Conservation (phyloP, 1,140 invertebrate genomes). For the Diplogasteroides magnus region DNA sequence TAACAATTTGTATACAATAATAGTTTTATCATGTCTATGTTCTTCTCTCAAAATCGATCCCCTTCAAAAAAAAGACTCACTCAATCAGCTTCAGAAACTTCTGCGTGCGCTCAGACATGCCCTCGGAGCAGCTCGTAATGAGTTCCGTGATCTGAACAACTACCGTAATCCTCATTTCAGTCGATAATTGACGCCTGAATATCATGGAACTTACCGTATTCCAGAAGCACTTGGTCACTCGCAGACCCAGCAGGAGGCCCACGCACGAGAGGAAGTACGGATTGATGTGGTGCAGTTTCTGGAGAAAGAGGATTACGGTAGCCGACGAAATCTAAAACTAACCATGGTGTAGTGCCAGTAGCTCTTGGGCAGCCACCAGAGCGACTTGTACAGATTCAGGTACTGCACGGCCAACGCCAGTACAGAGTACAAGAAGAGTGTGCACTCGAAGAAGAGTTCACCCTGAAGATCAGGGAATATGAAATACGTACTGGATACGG, state of each 20-base stretch:
- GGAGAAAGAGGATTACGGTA: constrained; percentile 32
- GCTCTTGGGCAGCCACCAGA: constrained; percentile 93
- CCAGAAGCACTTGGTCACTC: constrained; percentile 70
- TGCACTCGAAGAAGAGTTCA: constrained; percentile 77
- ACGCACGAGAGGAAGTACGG: constrained; percentile 77
- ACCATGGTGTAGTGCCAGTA: constrained; percentile 81
- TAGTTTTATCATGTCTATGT: too few relatives aligned
- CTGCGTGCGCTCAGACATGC: constrained; percentile 12
- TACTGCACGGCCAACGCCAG: constrained; percentile 75
- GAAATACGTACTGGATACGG: neutral
- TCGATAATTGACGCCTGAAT: too few relatives aligned
- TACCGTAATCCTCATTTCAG: too few relatives aligned
- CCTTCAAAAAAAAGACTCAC: too few relatives aligned
- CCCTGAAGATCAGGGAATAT: constrained; percentile 58
- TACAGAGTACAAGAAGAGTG: constrained; percentile 70
- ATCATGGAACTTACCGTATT: constrained; percentile 58
- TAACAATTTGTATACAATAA: too few relatives aligned
- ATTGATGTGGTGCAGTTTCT: constrained; percentile 94
- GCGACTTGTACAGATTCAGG: constrained; percentile 85
- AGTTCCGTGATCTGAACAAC: constrained; percentile 40
- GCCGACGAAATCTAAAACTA: constrained; percentile 51
- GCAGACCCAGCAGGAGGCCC: constrained; percentile 69
- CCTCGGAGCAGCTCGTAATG: constrained; percentile 5
- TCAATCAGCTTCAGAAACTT: constrained; percentile 15
- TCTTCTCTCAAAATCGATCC: too few relatives aligned